These are phyloP conservation scores for Eupithecia subfuscata DNA, from an alignment of 2,888 invertebrate species.

Conservation along the genomic window DNA sequence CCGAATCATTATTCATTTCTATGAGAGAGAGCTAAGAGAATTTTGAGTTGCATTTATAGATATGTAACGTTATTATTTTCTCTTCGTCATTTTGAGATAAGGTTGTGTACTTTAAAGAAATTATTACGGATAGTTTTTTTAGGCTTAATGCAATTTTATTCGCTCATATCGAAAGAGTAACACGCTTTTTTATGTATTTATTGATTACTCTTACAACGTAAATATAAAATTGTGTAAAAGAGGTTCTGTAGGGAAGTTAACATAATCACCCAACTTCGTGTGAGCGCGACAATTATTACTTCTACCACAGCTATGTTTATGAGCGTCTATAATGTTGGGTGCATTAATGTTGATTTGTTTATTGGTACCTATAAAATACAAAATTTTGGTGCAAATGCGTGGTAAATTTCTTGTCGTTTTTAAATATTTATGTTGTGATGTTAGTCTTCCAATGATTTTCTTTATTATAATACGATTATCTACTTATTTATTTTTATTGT, in stretches of 20 bases:
- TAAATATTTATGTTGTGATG: conserved; percentile 81
- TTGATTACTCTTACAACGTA: conserved; percentile 18
- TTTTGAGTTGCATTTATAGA: conserved; percentile 30
- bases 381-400: conserved; percentile 68
- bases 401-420: conserved; percentile 69
- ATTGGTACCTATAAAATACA: conserved; percentile 14
- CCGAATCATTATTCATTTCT: conserved; percentile 13
- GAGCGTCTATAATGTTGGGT: neutral
- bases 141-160: conserved; percentile 15
- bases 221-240: neutral
- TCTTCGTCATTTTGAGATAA: conserved; percentile 19
- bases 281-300: neutral
- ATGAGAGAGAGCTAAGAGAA: conserved; percentile 13
- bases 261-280: neutral
- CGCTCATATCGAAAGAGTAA: conserved; percentile 8
- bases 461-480: conserved; percentile 68
- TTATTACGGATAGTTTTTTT: conserved; percentile 22
- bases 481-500: conserved; percentile 71
- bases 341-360: neutral
- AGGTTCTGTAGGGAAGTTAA: neutral
- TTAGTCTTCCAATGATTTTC: conserved; percentile 79
- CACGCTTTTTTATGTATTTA: conserved; percentile 17
- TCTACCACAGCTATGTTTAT: neutral
- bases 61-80: conserved; percentile 20
- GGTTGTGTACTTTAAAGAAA: conserved; percentile 19